Conservation (phyloP, 1,140 invertebrate species). For the Zaprionus ornatus region DNA sequence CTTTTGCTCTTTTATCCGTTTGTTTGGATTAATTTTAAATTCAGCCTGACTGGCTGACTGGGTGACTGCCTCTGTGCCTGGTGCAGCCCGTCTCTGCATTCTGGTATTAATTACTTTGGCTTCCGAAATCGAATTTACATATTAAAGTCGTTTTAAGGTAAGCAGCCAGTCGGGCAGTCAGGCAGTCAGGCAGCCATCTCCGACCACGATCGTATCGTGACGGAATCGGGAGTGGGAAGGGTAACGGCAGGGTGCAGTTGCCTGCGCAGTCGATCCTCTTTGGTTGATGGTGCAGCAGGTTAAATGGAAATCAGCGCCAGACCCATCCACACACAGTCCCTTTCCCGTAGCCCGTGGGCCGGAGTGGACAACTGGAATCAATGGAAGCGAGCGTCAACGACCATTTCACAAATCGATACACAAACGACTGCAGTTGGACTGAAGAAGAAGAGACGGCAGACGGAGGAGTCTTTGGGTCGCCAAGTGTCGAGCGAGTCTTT, state of each 20-base stretch:
- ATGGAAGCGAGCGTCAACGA: constrained; percentile 63
- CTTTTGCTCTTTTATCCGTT: constrained; percentile 76
- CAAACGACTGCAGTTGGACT: neutral
- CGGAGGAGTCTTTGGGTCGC: constrained; percentile 23
- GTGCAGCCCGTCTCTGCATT: constrained; percentile 60
- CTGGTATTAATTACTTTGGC: constrained; percentile 83
- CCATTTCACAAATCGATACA: constrained; percentile 83
- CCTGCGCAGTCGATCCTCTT: constrained; percentile 38
- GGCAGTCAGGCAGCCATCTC: constrained; percentile 10
- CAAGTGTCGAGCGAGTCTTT: constrained; percentile 64
- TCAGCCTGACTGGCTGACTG: constrained; percentile 48
- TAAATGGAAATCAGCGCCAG: constrained; percentile 80
- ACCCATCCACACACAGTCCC: constrained; percentile 12
- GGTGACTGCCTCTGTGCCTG: neutral
- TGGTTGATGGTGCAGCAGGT: constrained; percentile 64
- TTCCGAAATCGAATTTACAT: constrained; percentile 84
- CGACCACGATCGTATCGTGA: constrained; percentile 70
- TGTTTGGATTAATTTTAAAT: constrained; percentile 83
- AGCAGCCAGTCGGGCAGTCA: constrained; percentile 35
- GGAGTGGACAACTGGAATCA: constrained; percentile 50
- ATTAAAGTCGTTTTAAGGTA: constrained; percentile 82
- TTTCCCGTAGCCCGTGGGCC: constrained; percentile 6
- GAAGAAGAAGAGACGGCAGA: neutral
- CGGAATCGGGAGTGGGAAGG: constrained; percentile 27
- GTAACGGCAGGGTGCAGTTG: constrained; percentile 21